phyloP scores from a whole-genome alignment of 1,140 invertebrate genomes.

The Littorina saxatilis region DNA sequence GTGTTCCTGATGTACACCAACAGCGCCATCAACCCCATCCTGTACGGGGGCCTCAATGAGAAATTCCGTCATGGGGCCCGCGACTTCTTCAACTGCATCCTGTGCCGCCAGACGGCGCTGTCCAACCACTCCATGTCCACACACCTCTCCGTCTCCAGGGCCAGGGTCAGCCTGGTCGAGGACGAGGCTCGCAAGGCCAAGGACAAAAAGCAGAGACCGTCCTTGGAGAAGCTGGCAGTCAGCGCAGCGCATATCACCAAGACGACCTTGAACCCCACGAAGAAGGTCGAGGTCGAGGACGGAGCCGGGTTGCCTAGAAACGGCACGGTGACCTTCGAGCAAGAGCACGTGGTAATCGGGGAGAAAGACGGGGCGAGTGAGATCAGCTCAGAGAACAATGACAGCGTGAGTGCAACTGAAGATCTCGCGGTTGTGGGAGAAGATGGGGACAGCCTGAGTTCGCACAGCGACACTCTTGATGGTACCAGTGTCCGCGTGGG shows the following conservation, averaged over 20 bases:
- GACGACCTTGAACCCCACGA: background rate
- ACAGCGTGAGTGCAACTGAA: too few relatives aligned
- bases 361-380: too few relatives aligned
- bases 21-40: constrained; percentile 77
- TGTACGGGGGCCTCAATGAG: constrained; percentile 78
- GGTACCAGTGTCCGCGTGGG: too few relatives aligned
- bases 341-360: too few relatives aligned
- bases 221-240: background rate
- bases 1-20: constrained; percentile 77
- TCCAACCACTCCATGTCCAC: background rate
- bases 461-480: too few relatives aligned
- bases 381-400: too few relatives aligned
- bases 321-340: too few relatives aligned
- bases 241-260: constrained; percentile 13
- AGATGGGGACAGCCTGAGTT: too few relatives aligned
- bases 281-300: background rate
- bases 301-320: background rate
- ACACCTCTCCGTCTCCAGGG: background rate
- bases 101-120: background rate
- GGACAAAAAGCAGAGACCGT: background rate
- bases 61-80: constrained; percentile 68
- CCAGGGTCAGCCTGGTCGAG: constrained; percentile 11
- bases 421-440: too few relatives aligned
- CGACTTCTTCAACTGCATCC: constrained; percentile 50
- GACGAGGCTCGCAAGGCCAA: background rate